Conservation (phyloP, 2,888 invertebrate species). For the Drosophila barbarae region DNA sequence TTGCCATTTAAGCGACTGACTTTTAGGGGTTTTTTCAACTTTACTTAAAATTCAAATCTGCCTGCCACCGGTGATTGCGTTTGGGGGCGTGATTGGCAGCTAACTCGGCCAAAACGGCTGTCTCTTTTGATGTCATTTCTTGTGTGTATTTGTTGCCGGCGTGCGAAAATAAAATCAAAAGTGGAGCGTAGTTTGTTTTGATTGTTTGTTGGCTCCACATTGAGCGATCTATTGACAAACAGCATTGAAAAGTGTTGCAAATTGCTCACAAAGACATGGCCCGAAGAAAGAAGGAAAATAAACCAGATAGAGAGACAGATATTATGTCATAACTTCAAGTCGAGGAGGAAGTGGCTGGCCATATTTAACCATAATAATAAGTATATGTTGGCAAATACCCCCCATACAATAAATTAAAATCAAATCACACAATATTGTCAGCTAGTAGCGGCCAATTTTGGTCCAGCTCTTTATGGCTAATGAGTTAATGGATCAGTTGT, state of each 20-base stretch:
- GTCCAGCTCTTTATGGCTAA: conserved; percentile 30
- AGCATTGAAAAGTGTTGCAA: conserved; percentile 50
- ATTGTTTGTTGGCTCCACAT: conserved; percentile 37
- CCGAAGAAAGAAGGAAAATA: conserved; percentile 10
- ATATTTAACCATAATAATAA: conserved; percentile 44
- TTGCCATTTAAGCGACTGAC: conserved; percentile 16
- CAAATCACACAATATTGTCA: conserved; percentile 26
- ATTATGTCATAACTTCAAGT: conserved; percentile 43
- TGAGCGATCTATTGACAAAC: conserved; percentile 38
- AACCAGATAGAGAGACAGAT: conserved; percentile 4
- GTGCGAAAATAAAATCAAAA: conserved; percentile 59
- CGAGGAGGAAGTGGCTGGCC: conserved; percentile 43
- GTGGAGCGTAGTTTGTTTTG: conserved; percentile 62
- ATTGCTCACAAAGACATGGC: conserved; percentile 31
- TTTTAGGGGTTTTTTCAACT: conserved; percentile 10
- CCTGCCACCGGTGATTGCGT: conserved; percentile 40
- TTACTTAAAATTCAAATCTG: conserved; percentile 59
- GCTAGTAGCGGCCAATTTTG: conserved; percentile 26
- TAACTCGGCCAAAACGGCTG: conserved; percentile 36
- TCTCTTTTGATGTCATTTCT: conserved; percentile 37
- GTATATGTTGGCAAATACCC: conserved; percentile 10
- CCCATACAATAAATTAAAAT: conserved; percentile 22
- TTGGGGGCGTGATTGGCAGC: conserved; percentile 44
- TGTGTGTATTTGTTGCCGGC: conserved; percentile 28
- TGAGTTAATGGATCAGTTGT: conserved; percentile 26